Evolutionary conservation across 2,113 vertebrate species (phyloP), one percentile per base, ranked within the genome.

Genomic region (Gasterosteus aculeatus): DNA sequence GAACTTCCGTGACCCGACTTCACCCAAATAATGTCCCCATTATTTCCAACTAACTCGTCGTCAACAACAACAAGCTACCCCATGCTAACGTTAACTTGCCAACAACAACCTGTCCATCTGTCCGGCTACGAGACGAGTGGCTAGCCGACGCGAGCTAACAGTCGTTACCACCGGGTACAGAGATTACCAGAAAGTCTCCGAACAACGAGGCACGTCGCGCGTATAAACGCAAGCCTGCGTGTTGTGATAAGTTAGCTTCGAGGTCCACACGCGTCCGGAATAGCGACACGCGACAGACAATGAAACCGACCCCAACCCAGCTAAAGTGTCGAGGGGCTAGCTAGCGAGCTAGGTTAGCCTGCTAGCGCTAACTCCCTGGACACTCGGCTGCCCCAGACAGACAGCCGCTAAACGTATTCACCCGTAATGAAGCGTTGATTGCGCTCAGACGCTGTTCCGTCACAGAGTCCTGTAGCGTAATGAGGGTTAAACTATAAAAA

Each of bases 81-180:
- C 63, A 85, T 89, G 90, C 89, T 91, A 92, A 82, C 87, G 85
- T 85, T 87, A 87, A 91, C 88, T 91, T 86, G 89, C 86, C 82
- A 87, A 89, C 87, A 93, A 93, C 91, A 92, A 92, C 88, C 91
- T 92, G 91, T 90, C 92, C 89, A 85, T 89, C 85, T 89, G 92
- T 90, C 89, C 90, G 85, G 80, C 79, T 87, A 72, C 86, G 66
- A 75, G 81, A 69, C 84, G 86, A 84, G 85, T 3, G 84, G 89
- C 91, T 92, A 90, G 77, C 81, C 51, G 82, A 72, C n/a, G 71
- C 67, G 38, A 87, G 82, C 86, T 87, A 85, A 77, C 74, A 72
- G 46, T 41, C 78, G 51, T 46, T 51, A 66, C 16, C 19, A 26
- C 53, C 38, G 31, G 1, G 19, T 14, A 22, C 14, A 26, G 1